Base-by-base conservation (phyloP, 1,140 invertebrate genomes). In the Rhyacophila brunnea region DNA sequence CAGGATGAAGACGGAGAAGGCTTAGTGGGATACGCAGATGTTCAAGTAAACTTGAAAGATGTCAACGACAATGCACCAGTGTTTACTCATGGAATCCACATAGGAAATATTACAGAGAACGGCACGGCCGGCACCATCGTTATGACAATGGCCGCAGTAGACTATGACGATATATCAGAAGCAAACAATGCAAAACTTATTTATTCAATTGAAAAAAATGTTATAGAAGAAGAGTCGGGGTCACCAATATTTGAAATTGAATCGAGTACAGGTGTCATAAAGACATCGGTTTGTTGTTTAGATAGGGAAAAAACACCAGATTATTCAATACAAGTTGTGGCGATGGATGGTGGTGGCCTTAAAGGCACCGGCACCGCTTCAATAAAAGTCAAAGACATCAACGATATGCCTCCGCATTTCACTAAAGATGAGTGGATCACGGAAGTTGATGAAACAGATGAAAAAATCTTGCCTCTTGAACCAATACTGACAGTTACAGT, bases 1-100 rank as follows among this genome's bases (percentile, higher is more conserved):
- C 83, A 85, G 65, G 87, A 89, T 66, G 87, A 89, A 72, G 83
- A 82, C 23, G 83, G 83, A 45, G 83, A 84, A 67, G 84, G 85
- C 7, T 70, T 86, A 7, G 84, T 87, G n/a, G 87, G 88, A 49
- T 89, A 88, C 69, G 85, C 87, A 23, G 85, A 88, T 70, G 86
- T 90, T 13, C 82, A 87, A 71, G 85, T 89, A 55, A 85, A 84
- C 68, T 78, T 89, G 2, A 82, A 83, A 63, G 88, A 90, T 68
- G 85, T 89, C 65, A 91, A 91, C 70, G 88, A 91, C 74, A 90
- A 91, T 72, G 79, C 82, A 7, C 89, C 89, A n/a, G 76, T 86
- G 52, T 91, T 91, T 72, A 83, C 84, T 46, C 76, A 80, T 64
- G 81, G 79, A 43, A 74, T 84, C 52, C 84, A 85, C 66, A 79